Base-by-base conservation (phyloP, 2,888 invertebrate species). In the Sinotaia quadrata region DNA sequence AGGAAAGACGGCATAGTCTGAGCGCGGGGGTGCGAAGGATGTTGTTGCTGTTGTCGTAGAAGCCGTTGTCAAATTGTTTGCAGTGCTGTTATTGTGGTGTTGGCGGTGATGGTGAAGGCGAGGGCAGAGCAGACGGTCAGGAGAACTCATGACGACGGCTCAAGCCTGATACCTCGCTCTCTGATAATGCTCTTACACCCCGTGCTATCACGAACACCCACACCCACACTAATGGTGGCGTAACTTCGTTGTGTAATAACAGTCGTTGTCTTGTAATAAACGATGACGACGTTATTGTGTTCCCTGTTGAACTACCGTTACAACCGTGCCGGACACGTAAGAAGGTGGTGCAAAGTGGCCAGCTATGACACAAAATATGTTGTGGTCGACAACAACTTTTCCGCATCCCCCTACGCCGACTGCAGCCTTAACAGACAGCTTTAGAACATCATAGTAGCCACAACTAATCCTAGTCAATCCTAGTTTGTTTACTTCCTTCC, bases 111-210 rank as follows among this genome's bases (percentile, higher is more conserved):
- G 51, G 15, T n/a, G 49, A 15, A 41, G 31, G 41, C 12, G 31
- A 33, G 41, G 44, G 10, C 10, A 21, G 34, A 31, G 34, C 44
- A n/a, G 24, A 21, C 18, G 44, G 37, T 58, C 49, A 57, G 24
- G 51, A 36, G 63, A 56, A 41, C 31, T 63, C 63, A 63, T 63
- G 63, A 63, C 63, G 63, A 44, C 63, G n/a, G 44, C 27, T 58
- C 36, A 52, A 54, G 36, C 47, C 58, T 24, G 27, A 33, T 47
- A 31, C 56, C 36, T 21, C 18, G 24, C 34, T 51, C 44, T 3
- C 24, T 33, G 33, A 12, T 36, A 7, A 36, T 4, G 12, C 62
- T 24, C 15, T 29, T 29, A 21, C 21, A 18, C 62, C n/a, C 29
- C 37, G 44, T 29, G 36, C 59, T 29, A 34, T 24, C 51, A 52